Conservation (phyloP, 2,797 vertebrate species). For the Ara ararauna region DNA sequence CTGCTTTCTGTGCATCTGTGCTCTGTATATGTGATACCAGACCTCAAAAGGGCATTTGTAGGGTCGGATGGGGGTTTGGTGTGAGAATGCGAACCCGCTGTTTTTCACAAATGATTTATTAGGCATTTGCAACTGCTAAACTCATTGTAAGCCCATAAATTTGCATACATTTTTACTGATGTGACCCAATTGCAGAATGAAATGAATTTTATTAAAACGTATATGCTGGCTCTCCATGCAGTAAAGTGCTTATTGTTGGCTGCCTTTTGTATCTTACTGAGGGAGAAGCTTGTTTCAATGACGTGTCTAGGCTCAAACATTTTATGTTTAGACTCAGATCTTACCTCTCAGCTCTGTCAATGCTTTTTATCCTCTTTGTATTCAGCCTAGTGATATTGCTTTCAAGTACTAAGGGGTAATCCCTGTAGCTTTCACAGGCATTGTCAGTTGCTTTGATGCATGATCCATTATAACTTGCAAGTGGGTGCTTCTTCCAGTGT, state of each 20-base stretch:
- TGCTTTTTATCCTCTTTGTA: not conserved
- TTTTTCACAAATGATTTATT: conserved; percentile 68
- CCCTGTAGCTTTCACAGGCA: conserved; percentile 35
- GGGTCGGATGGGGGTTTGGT: not conserved
- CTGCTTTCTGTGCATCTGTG: not conserved
- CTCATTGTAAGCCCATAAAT: conserved; percentile 73
- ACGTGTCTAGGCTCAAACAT: conserved; percentile 29
- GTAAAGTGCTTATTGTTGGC: conserved; percentile 24
- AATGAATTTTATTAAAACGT: conserved; percentile 70
- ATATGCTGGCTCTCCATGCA: not conserved
- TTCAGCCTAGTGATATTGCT: conserved; percentile 30
- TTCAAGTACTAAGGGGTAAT: conserved; percentile 58
- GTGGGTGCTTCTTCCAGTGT: not conserved
- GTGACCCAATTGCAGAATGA: conserved; percentile 75
- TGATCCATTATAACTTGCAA: not conserved
- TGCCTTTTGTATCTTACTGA: conserved; percentile 51
- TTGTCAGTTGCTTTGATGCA: conserved; percentile 61
- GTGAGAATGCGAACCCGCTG: conserved; percentile 11
- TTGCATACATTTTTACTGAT: conserved; percentile 74
- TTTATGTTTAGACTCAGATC: conserved; percentile 48
- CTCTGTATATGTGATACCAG: not conserved
- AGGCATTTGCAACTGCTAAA: conserved; percentile 38
- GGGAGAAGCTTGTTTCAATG: conserved; percentile 30
- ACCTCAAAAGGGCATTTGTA: not conserved
- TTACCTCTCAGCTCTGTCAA: conserved; percentile 17